Percentiles rank a stretch among this genome's conserved stretches.
Conservation (phyloP, 2,888 invertebrate species). For the Synanthedon andrenaeformis region DNA sequence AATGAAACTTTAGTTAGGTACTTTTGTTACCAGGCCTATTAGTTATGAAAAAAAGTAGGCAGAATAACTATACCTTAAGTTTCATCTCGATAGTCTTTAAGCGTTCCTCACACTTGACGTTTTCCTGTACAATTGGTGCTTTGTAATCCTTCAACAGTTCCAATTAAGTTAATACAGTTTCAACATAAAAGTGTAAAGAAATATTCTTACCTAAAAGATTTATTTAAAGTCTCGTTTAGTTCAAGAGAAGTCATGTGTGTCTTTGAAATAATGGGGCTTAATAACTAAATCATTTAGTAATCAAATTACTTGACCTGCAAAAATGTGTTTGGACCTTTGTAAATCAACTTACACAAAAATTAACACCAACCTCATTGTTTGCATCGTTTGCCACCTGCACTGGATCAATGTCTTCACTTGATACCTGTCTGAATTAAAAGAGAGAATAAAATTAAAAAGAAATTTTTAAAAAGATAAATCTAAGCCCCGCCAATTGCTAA, state of each 20-base stretch:
- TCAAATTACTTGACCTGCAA: not conserved
- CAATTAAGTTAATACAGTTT: constrained; percentile 22
- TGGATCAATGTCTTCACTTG: constrained; percentile 42
- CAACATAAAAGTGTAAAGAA: not conserved
- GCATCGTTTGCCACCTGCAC: constrained; percentile 37
- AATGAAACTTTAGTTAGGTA: too few relatives aligned
- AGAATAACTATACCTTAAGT: constrained; percentile 23
- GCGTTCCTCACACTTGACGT: constrained; percentile 28
- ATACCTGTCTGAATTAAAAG: constrained; percentile 28
- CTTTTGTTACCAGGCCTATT: too few relatives aligned
- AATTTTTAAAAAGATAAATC: not conserved
- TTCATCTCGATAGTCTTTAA: constrained; percentile 37
- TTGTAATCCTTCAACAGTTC: constrained; percentile 43
- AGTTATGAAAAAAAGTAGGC: too few relatives aligned
- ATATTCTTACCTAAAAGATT: not conserved
- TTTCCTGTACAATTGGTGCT: constrained; percentile 22
- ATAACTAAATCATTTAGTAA: too few relatives aligned
- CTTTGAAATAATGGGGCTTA: too few relatives aligned
- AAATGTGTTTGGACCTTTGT: constrained; percentile 37
- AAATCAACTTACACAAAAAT: not conserved
- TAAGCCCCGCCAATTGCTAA: not conserved
- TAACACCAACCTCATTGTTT: constrained; percentile 30
- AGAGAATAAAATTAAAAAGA: not conserved
- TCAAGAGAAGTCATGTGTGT: not conserved
- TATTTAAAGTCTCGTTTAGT: not conserved